Evolutionary conservation across 2,113 vertebrate genomes (phyloP).

Genomic region (Chionodraco myersi): DNA sequence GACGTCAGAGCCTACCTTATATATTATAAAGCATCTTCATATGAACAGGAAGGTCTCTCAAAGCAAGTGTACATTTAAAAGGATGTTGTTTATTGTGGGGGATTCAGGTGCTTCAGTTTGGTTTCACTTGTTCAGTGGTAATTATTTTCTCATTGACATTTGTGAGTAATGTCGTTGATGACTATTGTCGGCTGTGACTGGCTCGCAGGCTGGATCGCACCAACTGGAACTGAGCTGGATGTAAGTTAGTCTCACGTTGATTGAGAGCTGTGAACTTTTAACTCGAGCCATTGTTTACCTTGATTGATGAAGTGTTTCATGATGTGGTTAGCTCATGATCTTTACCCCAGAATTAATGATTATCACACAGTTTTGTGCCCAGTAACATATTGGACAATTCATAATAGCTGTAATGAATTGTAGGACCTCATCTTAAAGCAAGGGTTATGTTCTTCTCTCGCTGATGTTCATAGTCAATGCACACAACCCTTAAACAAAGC

Average conservation of each 20-base stretch:
- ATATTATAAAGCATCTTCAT: background rate
- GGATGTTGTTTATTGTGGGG: background rate
- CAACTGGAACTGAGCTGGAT: slow-evolving; percentile 31
- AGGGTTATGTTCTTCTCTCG: slow-evolving; percentile 10
- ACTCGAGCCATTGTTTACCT: slow-evolving; percentile 15
- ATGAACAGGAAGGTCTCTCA: background rate
- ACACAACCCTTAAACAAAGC: slow-evolving; percentile 22
- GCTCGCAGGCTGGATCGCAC: slow-evolving; percentile 22
- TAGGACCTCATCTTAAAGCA: slow-evolving; percentile 16
- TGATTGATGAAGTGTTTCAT: slow-evolving; percentile 42
- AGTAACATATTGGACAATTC: slow-evolving; percentile 28
- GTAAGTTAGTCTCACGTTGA: slow-evolving; percentile 38
- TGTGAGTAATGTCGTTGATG: slow-evolving; percentile 30
- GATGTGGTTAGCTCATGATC: slow-evolving; percentile 20
- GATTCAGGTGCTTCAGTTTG: slow-evolving; percentile 25
- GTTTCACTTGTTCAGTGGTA: slow-evolving; percentile 20
- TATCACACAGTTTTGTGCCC: slow-evolving; percentile 1
- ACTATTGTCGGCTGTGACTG: slow-evolving; percentile 42
- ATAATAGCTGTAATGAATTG: slow-evolving; percentile 31
- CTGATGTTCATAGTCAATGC: slow-evolving; percentile 23
- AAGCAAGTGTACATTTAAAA: background rate
- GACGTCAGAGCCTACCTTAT: background rate
- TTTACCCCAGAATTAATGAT: slow-evolving; percentile 13
- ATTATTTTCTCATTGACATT: slow-evolving; percentile 42
- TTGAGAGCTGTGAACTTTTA: slow-evolving; percentile 29